These are phyloP conservation scores for Hoplias malabaricus DNA, from an alignment of 2,113 vertebrate species.

Conservation along the genomic window DNA sequence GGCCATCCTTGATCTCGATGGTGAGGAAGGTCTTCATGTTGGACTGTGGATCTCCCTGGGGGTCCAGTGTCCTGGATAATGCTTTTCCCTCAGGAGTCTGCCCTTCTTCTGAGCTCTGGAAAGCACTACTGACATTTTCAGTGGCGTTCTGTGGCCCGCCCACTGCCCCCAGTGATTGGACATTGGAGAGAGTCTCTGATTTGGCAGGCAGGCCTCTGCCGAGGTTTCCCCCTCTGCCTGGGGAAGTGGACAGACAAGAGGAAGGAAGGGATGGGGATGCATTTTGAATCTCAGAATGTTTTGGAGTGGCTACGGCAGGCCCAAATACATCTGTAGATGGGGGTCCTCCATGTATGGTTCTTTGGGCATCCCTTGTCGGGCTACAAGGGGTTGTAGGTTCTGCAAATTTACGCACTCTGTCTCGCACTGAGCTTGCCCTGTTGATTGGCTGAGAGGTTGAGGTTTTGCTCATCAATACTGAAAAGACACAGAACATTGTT, in stretches of 20 bases:
- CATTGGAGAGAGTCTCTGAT: slow-evolving; percentile 56
- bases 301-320: neutral
- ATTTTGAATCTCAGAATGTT: neutral
- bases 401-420: slow-evolving; percentile 83
- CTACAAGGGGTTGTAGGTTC: slow-evolving; percentile 44
- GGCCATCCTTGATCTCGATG: slow-evolving; percentile 94
- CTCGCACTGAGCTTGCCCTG: slow-evolving; percentile 79
- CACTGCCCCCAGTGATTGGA: slow-evolving; percentile 62
- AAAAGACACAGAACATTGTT: neutral
- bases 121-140: slow-evolving; percentile 67
- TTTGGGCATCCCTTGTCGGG: neutral
- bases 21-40: slow-evolving; percentile 95
- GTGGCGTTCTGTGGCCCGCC: slow-evolving; percentile 61
- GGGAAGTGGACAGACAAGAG: slow-evolving; percentile 20
- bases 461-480: slow-evolving; percentile 19
- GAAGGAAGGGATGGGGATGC: neutral
- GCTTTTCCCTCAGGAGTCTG: slow-evolving; percentile 59
- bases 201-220: slow-evolving; percentile 47
- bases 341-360: neutral
- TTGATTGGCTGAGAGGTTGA: slow-evolving; percentile 60
- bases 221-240: slow-evolving; percentile 34
- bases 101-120: slow-evolving; percentile 61
- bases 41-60: slow-evolving; percentile 65
- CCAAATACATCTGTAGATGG: neutral
- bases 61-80: slow-evolving; percentile 62